Evolutionary conservation across 2,888 invertebrate genomes (phyloP).

Genomic region (Thymelicus sylvestris): DNA sequence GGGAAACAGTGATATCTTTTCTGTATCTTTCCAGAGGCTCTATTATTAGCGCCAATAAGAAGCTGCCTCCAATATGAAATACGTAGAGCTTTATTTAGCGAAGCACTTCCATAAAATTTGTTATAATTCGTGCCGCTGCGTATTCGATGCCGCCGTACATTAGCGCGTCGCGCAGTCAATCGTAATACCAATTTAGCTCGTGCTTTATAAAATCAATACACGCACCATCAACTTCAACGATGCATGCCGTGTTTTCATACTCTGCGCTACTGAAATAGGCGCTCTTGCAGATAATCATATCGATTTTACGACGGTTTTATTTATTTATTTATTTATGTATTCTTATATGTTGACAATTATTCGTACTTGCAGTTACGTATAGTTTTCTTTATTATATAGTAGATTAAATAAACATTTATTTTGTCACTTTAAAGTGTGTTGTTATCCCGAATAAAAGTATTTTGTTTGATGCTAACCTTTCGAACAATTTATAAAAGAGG

Average conservation of each 20-base stretch:
- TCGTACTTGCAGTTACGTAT: too few relatives aligned
- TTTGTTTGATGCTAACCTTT: too few relatives aligned
- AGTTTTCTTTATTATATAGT: too few relatives aligned
- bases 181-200: slow-evolving; percentile 32
- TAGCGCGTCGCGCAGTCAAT: slow-evolving; percentile 31
- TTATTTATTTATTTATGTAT: too few relatives aligned
- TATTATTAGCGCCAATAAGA: too few relatives aligned
- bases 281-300: neutral
- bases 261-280: neutral
- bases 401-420: too few relatives aligned
- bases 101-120: slow-evolving; percentile 16
- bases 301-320: neutral
- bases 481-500: too few relatives aligned
- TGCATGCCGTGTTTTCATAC: slow-evolving; percentile 1
- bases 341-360: too few relatives aligned
- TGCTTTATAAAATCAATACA: slow-evolving; percentile 30
- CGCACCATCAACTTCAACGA: slow-evolving; percentile 6
- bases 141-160: slow-evolving; percentile 21
- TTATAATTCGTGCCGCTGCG: slow-evolving; percentile 5
- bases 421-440: too few relatives aligned
- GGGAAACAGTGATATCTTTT: too few relatives aligned
- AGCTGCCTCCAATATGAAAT: neutral
- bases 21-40: too few relatives aligned
- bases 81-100: slow-evolving; percentile 3
- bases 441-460: too few relatives aligned